Evolutionary conservation across 2,797 vertebrate species (phyloP).

Genomic region (Lutjanus campechanus): DNA sequence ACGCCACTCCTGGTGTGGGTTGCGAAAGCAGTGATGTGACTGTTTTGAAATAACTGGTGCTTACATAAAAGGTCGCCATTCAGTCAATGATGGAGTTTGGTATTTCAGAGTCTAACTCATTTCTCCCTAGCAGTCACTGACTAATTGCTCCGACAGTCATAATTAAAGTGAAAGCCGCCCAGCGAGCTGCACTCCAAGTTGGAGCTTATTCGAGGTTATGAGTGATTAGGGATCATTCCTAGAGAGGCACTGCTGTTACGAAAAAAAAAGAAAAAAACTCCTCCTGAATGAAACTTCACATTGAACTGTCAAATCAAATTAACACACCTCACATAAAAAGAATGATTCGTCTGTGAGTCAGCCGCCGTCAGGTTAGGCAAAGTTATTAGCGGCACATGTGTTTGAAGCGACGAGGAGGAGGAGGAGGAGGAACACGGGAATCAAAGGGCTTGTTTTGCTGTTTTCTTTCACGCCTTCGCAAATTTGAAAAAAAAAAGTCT

Average conservation of each 20-base stretch:
- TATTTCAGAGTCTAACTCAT: constrained; percentile 26
- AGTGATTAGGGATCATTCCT: constrained; percentile 41
- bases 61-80: constrained; percentile 30
- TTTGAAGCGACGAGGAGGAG: constrained; percentile 49
- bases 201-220: constrained; percentile 27
- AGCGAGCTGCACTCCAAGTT: constrained; percentile 18
- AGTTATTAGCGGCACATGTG: constrained; percentile 62
- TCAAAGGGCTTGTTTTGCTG: constrained; percentile 41
- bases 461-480: constrained; percentile 38
- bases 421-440: constrained; percentile 35
- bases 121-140: constrained; percentile 18
- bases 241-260: constrained; percentile 12
- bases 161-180: constrained; percentile 47
- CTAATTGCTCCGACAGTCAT: constrained; percentile 42
- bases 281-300: constrained; percentile 30
- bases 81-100: constrained; percentile 7
- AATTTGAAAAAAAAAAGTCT: constrained; percentile 34
- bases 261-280: background rate
- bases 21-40: constrained; percentile 25
- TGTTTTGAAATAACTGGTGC: constrained; percentile 40
- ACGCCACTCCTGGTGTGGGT: constrained; percentile 43
- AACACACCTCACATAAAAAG: constrained; percentile 36
- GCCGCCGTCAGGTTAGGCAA: constrained; percentile 21
- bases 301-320: constrained; percentile 43
- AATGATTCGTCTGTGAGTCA: constrained; percentile 48